Evolutionary conservation across 2,113 vertebrate genomes (phyloP), one percentile per base, ranked within the genome.

Genomic region (Nothobranchius kuhntae): DNA sequence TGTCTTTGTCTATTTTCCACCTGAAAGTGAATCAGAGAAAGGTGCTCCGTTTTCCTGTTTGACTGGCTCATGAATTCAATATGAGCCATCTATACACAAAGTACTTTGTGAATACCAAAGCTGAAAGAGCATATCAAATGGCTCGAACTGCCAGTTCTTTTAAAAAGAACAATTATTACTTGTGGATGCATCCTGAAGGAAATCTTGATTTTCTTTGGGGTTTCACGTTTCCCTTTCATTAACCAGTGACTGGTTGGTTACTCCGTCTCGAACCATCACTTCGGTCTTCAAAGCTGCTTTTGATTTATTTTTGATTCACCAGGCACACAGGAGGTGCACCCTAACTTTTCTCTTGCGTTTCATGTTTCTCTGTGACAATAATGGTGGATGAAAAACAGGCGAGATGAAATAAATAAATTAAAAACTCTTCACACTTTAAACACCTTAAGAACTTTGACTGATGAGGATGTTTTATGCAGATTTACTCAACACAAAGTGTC

Each of bases 31-130:
- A 81, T 81, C 74, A 73, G 51, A 73, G 64, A 58, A 60, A 83
- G 45, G 52, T 48, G 72, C 71, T 54, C 12, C 0, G 1, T 67
- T 71, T 38, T 11, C 68, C 67, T 70, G 74, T 65, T 59, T 51
- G 67, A 70, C 60, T 40, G 54, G 35, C 69, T 89, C 65, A 68
- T 87, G 82, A 80, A 84, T 87, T 71, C 65, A 80, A 64, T 77
- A 82, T 83, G 75, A 85, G 78, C 65, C 48, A 52, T 83, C 65
- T 65, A 61, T 65, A 66, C 77, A 55, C 53, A 6, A 40, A 75
- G 15, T 52, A 63, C 77, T 75, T 38, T 61, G 61, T 52, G 82
- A 74, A 78, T 62, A 51, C 57, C 64, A 35, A 75, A 63, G 24
- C 42, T 44, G 55, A 61, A 36, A 62, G 58, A 48, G 60, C 50